phyloP scores from a whole-genome alignment of 2,888 invertebrate genomes.

The Pycnomerus fuliginosus region DNA sequence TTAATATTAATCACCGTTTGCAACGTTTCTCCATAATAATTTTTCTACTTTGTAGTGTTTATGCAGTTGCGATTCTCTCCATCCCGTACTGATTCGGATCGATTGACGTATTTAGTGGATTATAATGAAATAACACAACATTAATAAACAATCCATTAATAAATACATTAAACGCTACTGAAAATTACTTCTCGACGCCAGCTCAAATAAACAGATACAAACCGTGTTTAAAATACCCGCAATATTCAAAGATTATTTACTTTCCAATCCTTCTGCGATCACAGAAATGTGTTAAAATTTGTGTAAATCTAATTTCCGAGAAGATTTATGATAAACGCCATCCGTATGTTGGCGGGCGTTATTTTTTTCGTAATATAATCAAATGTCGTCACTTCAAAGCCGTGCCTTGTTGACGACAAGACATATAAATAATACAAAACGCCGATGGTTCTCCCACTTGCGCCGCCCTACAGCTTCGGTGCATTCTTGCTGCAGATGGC shows the following conservation, averaged over 20 bases:
- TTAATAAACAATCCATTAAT: slow-evolving; percentile 51
- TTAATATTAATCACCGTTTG: slow-evolving; percentile 34
- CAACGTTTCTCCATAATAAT: slow-evolving; percentile 9
- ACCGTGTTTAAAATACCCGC: slow-evolving; percentile 23
- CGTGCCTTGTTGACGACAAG: too few species aligned
- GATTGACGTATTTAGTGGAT: too few species aligned
- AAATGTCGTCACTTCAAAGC: slow-evolving; percentile 24
- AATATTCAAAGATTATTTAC: slow-evolving; percentile 27
- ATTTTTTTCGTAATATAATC: slow-evolving; percentile 25
- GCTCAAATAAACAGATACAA: slow-evolving; percentile 47
- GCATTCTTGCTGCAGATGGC: too few species aligned
- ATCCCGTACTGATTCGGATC: too few species aligned
- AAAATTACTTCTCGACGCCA: slow-evolving; percentile 49
- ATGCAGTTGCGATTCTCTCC: too few species aligned
- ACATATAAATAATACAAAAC: too few species aligned
- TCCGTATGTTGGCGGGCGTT: slow-evolving; percentile 22
- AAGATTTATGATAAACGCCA: slow-evolving; percentile 33
- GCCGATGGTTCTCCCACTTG: too few species aligned
- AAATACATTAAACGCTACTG: slow-evolving; percentile 48
- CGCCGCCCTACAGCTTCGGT: too few species aligned
- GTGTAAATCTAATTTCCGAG: slow-evolving; percentile 36
- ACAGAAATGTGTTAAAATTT: slow-evolving; percentile 40
- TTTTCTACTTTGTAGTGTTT: slow-evolving; percentile 12
- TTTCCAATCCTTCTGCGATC: slow-evolving; percentile 25
- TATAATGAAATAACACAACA: slow-evolving; percentile 46